Percentiles rank a stretch among this genome's conserved stretches.
Evolutionary conservation across 1,140 invertebrate species (phyloP).

Genomic region (Calosoma granatense): DNA sequence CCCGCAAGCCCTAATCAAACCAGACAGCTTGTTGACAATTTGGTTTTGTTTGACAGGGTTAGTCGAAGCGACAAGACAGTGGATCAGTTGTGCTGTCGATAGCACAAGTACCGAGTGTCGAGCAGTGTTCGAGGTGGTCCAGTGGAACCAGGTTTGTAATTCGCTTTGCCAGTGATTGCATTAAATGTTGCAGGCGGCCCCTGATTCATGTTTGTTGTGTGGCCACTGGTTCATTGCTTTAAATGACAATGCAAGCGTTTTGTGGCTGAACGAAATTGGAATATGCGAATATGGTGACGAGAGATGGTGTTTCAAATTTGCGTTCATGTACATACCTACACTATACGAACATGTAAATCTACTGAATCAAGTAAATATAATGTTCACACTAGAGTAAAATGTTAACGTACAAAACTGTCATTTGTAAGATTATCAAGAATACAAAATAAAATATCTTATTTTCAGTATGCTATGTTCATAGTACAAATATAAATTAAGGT

Average conservation of each 20-base stretch:
- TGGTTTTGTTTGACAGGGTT: constrained; percentile 8
- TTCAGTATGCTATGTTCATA: too few relatives aligned
- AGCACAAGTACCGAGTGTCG: too few relatives aligned
- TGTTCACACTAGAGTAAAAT: too few relatives aligned
- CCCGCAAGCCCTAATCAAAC: too few relatives aligned
- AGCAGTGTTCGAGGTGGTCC: neutral
- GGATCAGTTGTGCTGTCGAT: neutral
- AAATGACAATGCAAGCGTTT: neutral
- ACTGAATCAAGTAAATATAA: too few relatives aligned
- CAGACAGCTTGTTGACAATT: constrained; percentile 1
- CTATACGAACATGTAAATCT: too few relatives aligned
- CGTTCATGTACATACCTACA: too few relatives aligned
- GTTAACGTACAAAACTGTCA: too few relatives aligned
- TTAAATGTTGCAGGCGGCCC: neutral
- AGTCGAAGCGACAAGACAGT: neutral
- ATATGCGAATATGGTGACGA: neutral
- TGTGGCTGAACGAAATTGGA: neutral
- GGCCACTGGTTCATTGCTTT: neutral
- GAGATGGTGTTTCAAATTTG: too few relatives aligned
- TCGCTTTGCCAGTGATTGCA: constrained; percentile 1
- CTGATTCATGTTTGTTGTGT: constrained; percentile 6
- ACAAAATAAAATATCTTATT: too few relatives aligned
- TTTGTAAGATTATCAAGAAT: too few relatives aligned
- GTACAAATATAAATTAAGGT: too few relatives aligned
- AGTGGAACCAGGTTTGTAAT: neutral